phyloP scores from a whole-genome alignment of 1,140 invertebrate species.

The Lepidurus packardi region DNA sequence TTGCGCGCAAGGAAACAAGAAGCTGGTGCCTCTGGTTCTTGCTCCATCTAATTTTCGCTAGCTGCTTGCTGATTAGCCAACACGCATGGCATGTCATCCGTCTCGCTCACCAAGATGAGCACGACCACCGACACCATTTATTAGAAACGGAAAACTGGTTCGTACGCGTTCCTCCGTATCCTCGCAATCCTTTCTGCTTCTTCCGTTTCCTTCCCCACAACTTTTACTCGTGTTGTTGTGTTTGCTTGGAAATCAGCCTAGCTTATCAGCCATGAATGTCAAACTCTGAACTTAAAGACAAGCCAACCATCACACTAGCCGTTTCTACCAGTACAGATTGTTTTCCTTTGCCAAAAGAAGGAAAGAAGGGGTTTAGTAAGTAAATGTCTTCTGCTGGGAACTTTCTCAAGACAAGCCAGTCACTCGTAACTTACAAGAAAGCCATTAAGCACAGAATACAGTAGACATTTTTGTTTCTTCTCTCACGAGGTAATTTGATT shows the following conservation, averaged over 20 bases:
- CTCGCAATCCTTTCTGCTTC: background rate
- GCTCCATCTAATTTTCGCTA: slow-evolving; percentile 16
- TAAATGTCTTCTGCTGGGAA: background rate
- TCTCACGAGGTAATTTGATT: background rate
- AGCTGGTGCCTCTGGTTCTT: background rate
- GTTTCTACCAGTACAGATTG: background rate
- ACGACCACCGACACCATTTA: background rate
- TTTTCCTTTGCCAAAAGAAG: background rate
- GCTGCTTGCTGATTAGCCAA: slow-evolving; percentile 3
- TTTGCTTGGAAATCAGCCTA: background rate
- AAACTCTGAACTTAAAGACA: no score
- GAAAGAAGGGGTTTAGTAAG: background rate
- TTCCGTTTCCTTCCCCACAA: background rate
- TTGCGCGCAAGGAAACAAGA: background rate
- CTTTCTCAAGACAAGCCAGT: background rate
- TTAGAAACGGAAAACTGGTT: background rate
- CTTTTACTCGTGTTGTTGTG: background rate
- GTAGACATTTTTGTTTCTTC: background rate
- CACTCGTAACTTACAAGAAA: background rate
- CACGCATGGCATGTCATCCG: slow-evolving; percentile 2
- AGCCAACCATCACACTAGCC: no score
- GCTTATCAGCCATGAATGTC: no score
- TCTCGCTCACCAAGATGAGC: background rate
- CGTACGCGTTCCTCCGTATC: background rate
- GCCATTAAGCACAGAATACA: background rate